These are phyloP conservation scores for Panzeria rudis DNA, from an alignment of 2,888 invertebrate species.

Conservation along the genomic window DNA sequence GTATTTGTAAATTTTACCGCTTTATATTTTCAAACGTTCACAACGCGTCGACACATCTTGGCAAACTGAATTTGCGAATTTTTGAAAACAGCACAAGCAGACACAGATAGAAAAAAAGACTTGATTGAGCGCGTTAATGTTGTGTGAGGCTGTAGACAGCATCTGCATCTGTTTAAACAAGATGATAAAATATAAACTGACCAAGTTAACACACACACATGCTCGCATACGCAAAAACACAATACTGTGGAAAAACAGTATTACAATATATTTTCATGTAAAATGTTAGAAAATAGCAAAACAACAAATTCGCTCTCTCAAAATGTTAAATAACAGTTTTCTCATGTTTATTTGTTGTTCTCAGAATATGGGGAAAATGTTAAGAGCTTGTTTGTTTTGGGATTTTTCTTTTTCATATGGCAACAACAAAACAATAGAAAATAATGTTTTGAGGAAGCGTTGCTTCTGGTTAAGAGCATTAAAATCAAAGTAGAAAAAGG, in stretches of 20 bases:
- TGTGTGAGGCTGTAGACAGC: constrained; percentile 67
- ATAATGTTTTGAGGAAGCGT: neutral
- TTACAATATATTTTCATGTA: constrained; percentile 32
- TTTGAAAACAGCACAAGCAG: constrained; percentile 75
- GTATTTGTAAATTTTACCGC: constrained; percentile 42
- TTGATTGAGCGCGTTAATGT: constrained; percentile 65
- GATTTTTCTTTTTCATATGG: constrained; percentile 37
- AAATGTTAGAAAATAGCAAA: neutral
- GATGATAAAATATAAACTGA: constrained; percentile 32
- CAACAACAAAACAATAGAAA: neutral
- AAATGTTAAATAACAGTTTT: constrained; percentile 58
- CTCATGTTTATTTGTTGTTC: neutral
- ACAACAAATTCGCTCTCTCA: constrained; percentile 20
- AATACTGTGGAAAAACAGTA: neutral
- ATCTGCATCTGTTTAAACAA: constrained; percentile 60
- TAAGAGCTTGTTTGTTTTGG: constrained; percentile 61
- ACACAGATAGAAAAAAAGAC: neutral
- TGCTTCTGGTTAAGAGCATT: neutral
- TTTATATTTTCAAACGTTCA: constrained; percentile 44
- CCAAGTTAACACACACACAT: constrained; percentile 44
- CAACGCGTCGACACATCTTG: constrained; percentile 72
- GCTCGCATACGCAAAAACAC: constrained; percentile 5
- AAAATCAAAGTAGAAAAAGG: neutral
- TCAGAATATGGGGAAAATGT: constrained; percentile 45
- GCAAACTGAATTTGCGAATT: constrained; percentile 80